Evolutionary conservation across 92 coral and sea anemone species (phyloP), one percentile per base, ranked within the genome.

Genomic region (Palythoa heliodiscus): DNA sequence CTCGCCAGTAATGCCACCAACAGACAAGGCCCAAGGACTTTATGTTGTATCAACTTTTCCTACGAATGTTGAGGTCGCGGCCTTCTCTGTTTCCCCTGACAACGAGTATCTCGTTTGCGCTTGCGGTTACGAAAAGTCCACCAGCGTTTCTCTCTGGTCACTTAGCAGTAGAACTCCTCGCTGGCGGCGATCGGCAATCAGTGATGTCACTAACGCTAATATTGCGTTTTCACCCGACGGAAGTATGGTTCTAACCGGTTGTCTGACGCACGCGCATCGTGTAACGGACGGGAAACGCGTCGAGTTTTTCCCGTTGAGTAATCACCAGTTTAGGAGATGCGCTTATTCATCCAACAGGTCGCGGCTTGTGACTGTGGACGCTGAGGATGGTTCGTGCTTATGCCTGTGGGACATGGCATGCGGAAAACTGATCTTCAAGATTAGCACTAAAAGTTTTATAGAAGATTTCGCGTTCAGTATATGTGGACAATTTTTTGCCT

Each of bases 211-310:
- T 43, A 43, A 64, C 20, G 40, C 37, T 66, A 79, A 66, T 19
- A 63, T 79, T 11, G 39, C 48, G 58, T 79, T 79, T 47, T 79
- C 84, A 29, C 84, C 84, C n/a, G 84, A 79, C 13, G 84, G 84
- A 23, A 79, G 22, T n/a, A 4, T 64, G 73, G 60, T 79, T 3
- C 40, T 79, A 3, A n/a, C 40, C 25, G 84, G 84, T n/a, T 37
- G 58, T 47, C 20, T 79, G 57, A 79, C 73, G 12, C 84, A 79
- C 37, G 84, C 57, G 25, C 58, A 79, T 79, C 84, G 72, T 52
- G 73, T 79, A 47, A 16, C 73, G 23, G 84, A 79, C 58, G 84
- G 84, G 15, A 79, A 63, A 39, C 60, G 72, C 8, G 74, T 79
- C 7, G 73, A 66, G 16, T 25, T 79, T 53, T 79, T 79, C 60